A percentile compares a stretch with the other conserved stretches of the same genome.
Evolutionary conservation across 2,113 vertebrate genomes (phyloP).

Genomic region (Campylomormyrus numenius): DNA sequence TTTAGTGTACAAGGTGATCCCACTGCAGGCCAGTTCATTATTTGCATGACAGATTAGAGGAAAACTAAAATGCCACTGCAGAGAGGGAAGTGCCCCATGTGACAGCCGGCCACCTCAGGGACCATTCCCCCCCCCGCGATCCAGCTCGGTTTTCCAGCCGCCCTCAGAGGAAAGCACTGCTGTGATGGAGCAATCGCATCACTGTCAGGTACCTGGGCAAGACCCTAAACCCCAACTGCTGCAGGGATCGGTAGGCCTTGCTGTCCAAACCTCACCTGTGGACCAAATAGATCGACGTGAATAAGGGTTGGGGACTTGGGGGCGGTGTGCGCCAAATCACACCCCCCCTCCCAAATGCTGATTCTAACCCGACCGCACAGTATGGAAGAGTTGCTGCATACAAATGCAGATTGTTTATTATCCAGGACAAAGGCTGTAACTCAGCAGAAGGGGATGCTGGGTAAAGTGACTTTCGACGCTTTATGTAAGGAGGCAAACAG

Average conservation of each 20-base stretch:
- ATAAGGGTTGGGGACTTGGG: neutral
- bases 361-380: neutral
- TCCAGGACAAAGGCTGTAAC: neutral
- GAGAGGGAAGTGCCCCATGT: neutral
- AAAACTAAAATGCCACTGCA: neutral
- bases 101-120: neutral
- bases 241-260: neutral
- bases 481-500: neutral
- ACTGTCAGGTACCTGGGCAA: neutral
- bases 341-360: too few species aligned
- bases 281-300: neutral
- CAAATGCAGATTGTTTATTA: neutral
- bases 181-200: neutral
- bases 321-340: neutral
- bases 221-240: neutral
- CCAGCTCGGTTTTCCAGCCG: neutral
- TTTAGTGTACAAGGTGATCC: neutral
- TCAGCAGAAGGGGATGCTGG: neutral
- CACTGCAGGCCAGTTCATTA: neutral
- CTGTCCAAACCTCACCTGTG: neutral
- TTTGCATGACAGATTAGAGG: neutral
- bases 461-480: neutral
- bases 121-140: neutral
- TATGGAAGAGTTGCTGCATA: neutral
- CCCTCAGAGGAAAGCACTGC: neutral